Base-by-base conservation (phyloP, 2,888 invertebrate species). In the Drosophila vallismaia region DNA sequence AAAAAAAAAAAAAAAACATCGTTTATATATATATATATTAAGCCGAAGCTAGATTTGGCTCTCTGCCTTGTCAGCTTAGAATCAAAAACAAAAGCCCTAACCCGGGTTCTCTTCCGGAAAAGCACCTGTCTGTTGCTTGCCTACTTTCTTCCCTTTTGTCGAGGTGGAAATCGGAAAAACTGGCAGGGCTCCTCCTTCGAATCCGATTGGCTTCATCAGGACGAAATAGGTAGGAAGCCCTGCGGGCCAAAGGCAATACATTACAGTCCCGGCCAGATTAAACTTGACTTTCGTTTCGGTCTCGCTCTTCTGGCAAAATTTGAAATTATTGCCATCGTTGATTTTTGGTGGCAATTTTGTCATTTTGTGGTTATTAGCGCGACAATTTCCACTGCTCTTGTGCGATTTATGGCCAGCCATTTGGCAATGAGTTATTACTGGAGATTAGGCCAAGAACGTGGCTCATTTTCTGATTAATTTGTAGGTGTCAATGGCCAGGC, bases 181-280 rank as follows among this genome's bases (percentile, higher is more conserved):
- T 36, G n/a, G 36, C 56, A 45, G 10, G 8, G 9, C 12, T n/a
- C 36, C 29, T 51, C 29, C 14, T 33, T 36, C 62, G 74, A 80
- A 85, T 88, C 79, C 81, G 85, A 88, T 86, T 88, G 86, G 77
- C 72, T 84, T 81, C 85, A 79, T 86, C 84, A 85, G 50, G 14
- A 40, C 42, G 42, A 7, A 29, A 26, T 38, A 38, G 31, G 24
- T 10, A 52, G 42, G 55, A 44, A 46, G 36, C 64, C 70, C 63
- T 38, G 45, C n/a, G 62, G 62, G 69, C 52, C 54, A 62, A 58
- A 64, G 72, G 71, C 70, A 75, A 79, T 79, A 79, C 75, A 70
- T 70, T 70, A 71, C 62, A 71, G 67, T 66, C 64, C 63, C 54
- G 69, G 71, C 73, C 73, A 75, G 78, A 78, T 78, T 78, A 75